Evolutionary conservation across 2,797 vertebrate genomes (phyloP).

Genomic region (Tangara arthus): DNA sequence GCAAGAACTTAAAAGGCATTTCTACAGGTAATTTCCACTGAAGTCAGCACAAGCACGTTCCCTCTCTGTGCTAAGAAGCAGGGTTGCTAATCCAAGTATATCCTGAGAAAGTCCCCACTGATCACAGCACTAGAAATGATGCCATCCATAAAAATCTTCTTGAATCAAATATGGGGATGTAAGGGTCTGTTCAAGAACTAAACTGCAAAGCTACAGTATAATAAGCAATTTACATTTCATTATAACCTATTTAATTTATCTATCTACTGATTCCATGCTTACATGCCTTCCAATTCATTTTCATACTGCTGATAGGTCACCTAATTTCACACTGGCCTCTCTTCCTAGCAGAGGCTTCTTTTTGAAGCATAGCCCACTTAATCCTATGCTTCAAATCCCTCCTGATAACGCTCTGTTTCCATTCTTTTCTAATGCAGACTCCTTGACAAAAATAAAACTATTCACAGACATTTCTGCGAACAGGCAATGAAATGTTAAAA

Average conservation of each 20-base stretch:
- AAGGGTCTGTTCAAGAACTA: background rate
- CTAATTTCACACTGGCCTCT: slow-evolving; percentile 24
- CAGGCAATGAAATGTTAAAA: background rate
- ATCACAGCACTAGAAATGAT: background rate
- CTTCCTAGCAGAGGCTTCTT: background rate
- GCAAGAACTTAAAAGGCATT: background rate
- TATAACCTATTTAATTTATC: slow-evolving; percentile 19
- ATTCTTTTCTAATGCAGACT: background rate
- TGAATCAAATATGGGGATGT: background rate
- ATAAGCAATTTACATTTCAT: slow-evolving; percentile 10
- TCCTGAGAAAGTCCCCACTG: background rate
- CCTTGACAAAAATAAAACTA: background rate
- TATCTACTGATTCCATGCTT: background rate
- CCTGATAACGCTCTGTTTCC: background rate
- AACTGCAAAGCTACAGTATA: background rate
- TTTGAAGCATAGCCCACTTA: background rate
- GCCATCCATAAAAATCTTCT: background rate
- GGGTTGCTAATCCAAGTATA: background rate
- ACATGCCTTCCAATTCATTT: slow-evolving; percentile 2
- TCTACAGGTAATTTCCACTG: background rate
- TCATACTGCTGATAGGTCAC: background rate
- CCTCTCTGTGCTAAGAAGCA: background rate
- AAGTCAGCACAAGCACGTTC: background rate
- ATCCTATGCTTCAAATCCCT: background rate
- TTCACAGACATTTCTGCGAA: background rate